Base-by-base conservation (phyloP, 2,888 invertebrate species). In the Drosophila anceps region DNA sequence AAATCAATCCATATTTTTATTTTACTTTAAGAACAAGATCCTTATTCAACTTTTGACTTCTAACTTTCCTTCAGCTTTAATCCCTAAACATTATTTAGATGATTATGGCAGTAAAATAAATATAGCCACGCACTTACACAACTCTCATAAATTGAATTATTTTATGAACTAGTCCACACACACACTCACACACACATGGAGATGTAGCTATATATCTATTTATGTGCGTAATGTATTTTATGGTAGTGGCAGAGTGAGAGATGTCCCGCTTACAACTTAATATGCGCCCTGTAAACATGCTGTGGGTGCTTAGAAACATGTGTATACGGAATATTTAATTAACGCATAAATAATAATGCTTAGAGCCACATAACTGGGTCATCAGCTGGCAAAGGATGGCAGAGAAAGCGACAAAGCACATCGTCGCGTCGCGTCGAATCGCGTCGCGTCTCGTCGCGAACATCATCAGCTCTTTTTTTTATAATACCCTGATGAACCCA, bases 271-370 rank as follows among this genome's bases (percentile, higher is more conserved):
- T 53, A 66, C 60, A 78, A 57, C 69, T 59, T 69, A 77, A 78
- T 77, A 46, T 62, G 57, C 20, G 44, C 37, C 29, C 63, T 63
- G 70, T 54, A 31, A 75, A 67, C 76, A 71, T 67, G 77, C 43
- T 70, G 67, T 64, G 79, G 70, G 76, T 75, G 77, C 76, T 68
- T 68, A 59, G 33, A 60, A 80, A 80, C 74, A 81, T 81, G 79
- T 81, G 81, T 78, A 79, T 61, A 75, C 48, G 71, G 69, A 73
- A 79, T 82, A 82, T 81, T 82, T 83, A 83, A 83, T 83, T 82
- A 82, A 80, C 60, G 73, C 72, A 82, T 82, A 81, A 81, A 82
- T 79, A 82, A 82, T 82, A 83, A 78, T 66, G 65, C 59, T 75
- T 67, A 80, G 75, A 57, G 48, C 33, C 35, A 27, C 41, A 67